These are phyloP conservation scores for Telmatochromis sp. DNA, from an alignment of 2,113 vertebrate species.

Conservation along the genomic window DNA sequence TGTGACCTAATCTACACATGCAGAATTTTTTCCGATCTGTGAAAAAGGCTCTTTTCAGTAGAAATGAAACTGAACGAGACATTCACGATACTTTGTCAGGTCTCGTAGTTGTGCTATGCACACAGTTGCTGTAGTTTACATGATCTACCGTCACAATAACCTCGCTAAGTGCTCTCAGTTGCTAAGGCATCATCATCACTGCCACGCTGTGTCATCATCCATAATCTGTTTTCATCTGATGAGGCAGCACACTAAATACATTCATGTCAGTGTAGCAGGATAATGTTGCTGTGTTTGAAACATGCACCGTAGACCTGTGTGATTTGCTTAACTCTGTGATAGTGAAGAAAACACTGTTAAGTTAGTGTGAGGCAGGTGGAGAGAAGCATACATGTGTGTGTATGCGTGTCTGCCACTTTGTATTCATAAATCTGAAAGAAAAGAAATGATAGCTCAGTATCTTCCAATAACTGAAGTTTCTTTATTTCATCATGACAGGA, in stretches of 20 bases:
- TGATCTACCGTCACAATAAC: neutral
- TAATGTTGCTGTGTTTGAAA: neutral
- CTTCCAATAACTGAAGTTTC: neutral
- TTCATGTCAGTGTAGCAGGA: too few relatives aligned
- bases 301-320: neutral
- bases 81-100: neutral
- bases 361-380: neutral
- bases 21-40: accelerated
- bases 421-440: neutral
- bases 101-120: neutral
- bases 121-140: neutral
- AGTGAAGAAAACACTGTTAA: neutral
- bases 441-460: accelerated
- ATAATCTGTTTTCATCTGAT: slow-evolving; percentile 15
- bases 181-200: neutral
- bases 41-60: neutral
- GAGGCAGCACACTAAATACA: neutral
- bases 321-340: neutral
- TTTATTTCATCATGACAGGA: neutral
- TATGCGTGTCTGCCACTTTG: neutral
- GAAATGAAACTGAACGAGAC: neutral
- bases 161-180: neutral
- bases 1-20: neutral
- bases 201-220: neutral
- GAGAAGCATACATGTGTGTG: neutral